Evolutionary conservation across 1,140 invertebrate species (phyloP).

Genomic region (Daktulosphaira vitifoliae): DNA sequence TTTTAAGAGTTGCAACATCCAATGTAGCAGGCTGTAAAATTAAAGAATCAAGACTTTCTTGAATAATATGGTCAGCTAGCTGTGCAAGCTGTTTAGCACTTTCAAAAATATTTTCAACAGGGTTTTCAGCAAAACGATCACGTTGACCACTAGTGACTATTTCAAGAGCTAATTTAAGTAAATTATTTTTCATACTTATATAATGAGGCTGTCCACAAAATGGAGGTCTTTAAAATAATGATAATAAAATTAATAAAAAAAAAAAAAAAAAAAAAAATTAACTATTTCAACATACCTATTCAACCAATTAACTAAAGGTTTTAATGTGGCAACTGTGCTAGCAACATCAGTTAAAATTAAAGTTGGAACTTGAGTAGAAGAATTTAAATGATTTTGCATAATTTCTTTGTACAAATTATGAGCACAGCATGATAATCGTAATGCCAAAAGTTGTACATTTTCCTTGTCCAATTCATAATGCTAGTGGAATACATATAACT

Average conservation of each 20-base stretch:
- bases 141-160: constrained; percentile 77
- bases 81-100: constrained; percentile 62
- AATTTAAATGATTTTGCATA: constrained; percentile 47
- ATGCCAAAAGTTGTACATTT: constrained; percentile 77
- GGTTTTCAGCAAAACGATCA: constrained; percentile 75
- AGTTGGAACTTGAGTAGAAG: constrained; percentile 59
- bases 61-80: constrained; percentile 77
- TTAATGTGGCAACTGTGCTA: constrained; percentile 70
- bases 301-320: constrained; percentile 78
- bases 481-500: constrained; percentile 49
- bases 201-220: constrained; percentile 62
- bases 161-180: constrained; percentile 70
- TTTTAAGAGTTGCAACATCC: constrained; percentile 76
- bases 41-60: constrained; percentile 77
- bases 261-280: constrained; percentile 8
- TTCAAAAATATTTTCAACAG: constrained; percentile 60
- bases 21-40: constrained; percentile 78
- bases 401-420: constrained; percentile 67
- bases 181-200: constrained; percentile 54
- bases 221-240: constrained; percentile 49
- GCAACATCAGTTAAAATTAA: constrained; percentile 74
- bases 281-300: constrained; percentile 51
- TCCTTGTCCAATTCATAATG: constrained; percentile 84
- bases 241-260: background rate
- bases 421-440: constrained; percentile 73